Percentiles rank a stretch among this genome's conserved stretches.
These are phyloP conservation scores for Tetrax tetrax DNA, from an alignment of 2,113 vertebrate genomes.

Conservation along the genomic window DNA sequence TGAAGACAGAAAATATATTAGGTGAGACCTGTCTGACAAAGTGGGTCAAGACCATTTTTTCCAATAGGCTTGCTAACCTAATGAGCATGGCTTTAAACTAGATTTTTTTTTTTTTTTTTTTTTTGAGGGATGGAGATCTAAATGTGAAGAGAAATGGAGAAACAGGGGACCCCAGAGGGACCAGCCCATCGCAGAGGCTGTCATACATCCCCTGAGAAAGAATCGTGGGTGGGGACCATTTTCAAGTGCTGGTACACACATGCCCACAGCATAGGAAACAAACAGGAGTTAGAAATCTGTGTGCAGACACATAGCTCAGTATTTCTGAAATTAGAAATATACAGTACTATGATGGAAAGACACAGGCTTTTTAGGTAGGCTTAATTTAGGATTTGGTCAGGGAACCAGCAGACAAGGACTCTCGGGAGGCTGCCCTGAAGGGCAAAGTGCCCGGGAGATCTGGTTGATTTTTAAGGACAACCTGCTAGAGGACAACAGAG, in stretches of 20 bases:
- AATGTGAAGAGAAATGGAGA: not conserved
- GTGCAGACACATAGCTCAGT: fast-evolving
- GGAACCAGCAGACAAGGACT: not conserved
- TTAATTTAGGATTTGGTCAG: not conserved
- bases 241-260: not conserved
- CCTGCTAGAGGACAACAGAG: not conserved
- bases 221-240: not conserved
- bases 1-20: not conserved
- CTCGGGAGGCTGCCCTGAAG: not conserved
- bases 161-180: not conserved
- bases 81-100: not conserved
- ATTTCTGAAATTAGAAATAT: not conserved
- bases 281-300: not conserved
- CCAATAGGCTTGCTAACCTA: not conserved
- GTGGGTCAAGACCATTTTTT: not conserved
- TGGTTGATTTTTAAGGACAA: not conserved
- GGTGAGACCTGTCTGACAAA: not conserved
- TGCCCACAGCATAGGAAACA: not conserved
- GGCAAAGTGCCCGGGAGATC: not conserved
- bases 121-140: not conserved
- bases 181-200: not conserved
- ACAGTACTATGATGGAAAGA: not conserved
- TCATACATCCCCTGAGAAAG: not conserved
- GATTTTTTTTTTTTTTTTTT: not conserved
- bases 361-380: not conserved